Base-by-base conservation (phyloP, 2,797 vertebrate genomes). In the Periophthalmus magnuspinnatus region DNA sequence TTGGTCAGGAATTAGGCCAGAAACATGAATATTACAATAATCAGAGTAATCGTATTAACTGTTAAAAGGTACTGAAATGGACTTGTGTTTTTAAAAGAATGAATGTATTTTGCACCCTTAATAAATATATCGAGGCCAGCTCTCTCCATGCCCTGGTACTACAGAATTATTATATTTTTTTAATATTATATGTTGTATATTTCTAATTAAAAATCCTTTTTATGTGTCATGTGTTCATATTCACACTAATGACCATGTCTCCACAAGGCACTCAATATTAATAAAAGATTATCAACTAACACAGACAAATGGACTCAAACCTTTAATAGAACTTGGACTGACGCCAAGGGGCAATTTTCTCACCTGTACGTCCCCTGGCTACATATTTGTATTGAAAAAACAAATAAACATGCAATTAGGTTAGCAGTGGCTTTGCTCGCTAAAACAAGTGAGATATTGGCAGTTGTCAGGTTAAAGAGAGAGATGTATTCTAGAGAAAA, bases 341-440 rank as follows among this genome's bases (percentile, higher is more conserved):
- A 61, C 47, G 67, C 24, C 76, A 50, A 67, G 71, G 38, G 19
- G 41, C 57, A 19, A 52, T 81, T 62, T 45, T 67, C 61, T 79
- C 78, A 86, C 81, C 76, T 74, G 72, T 70, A 67, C 81, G 75
- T 81, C 71, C 80, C 81, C 79, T 64, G 69, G 70, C 28, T 71
- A 88, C 66, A 69, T 81, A 85, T 86, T 87, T 91, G 84, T 91
- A 81, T 57, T 87, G 24, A 57, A 57, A 57, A 28, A 13, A 28
- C 55, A 52, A 50, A 52, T 21, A 11, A 54, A 54, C 89, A 93
- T 84, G 88, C 88, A 90, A 93, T 94, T 92, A 93, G 84, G 84
- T 45, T 14, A 50, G 74, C 71, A 80, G 77, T 86, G 86, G 81
- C 78, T 89, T 83, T 81, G 81, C 81, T 77, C 86, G 78, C 82